Base-by-base conservation (phyloP, 2,888 invertebrate species). In the Ganaspis brasiliensis region DNA sequence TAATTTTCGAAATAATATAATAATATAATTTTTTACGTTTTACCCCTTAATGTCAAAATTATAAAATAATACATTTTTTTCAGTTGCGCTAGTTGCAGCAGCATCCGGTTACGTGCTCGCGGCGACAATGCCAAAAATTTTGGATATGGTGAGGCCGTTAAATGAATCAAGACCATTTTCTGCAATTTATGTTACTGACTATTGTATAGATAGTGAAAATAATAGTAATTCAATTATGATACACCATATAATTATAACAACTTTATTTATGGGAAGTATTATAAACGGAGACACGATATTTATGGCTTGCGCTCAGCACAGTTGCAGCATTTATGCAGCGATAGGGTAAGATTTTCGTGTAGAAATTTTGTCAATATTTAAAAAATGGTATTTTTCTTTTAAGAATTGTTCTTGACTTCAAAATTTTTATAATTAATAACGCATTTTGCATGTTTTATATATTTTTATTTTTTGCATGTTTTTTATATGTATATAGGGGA, bases 331-430 rank as follows among this genome's bases (percentile, higher is more conserved):
- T 19, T 37, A 37, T 14, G 40, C 63, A 63, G 63, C 63, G 2
- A 40, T 63, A 5, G 40, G 63, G 63, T 61, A 40, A 37, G 19
- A 35, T 61, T n/a, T n/a, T n/a, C n/a, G n/a, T n/a, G n/a, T n/a
- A n/a, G n/a, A n/a, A n/a, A n/a, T n/a, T n/a, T n/a, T n/a, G n/a
- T n/a, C n/a, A n/a, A n/a, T n/a, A n/a, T n/a, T n/a, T n/a, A n/a
- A n/a, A n/a, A n/a, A n/a, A n/a, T n/a, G n/a, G n/a, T n/a, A n/a
- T n/a, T n/a, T n/a, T n/a, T n/a, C n/a, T n/a, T n/a, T n/a, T n/a
- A n/a, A n/a, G n/a, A n/a, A n/a, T n/a, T n/a, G n/a, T n/a, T n/a
- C n/a, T n/a, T n/a, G n/a, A n/a, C n/a, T n/a, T n/a, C n/a, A n/a
- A n/a, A n/a, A n/a, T n/a, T n/a, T n/a, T n/a, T n/a, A n/a, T n/a